phyloP scores from a whole-genome alignment of 2,797 vertebrate species.

The Huso huso region DNA sequence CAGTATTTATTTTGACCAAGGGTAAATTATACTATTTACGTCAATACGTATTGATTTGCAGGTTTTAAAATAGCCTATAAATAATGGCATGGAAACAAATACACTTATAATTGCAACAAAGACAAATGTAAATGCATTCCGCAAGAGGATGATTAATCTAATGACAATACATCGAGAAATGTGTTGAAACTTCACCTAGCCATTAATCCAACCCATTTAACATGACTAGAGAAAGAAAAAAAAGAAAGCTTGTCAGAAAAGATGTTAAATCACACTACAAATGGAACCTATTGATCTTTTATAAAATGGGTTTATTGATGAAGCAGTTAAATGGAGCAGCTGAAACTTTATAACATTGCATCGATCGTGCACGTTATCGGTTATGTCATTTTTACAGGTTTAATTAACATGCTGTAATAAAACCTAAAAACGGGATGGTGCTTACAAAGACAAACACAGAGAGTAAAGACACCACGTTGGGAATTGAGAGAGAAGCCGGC shows the following conservation, averaged over 20 bases:
- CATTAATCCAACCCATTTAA: conserved; percentile 53
- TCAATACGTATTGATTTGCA: conserved; percentile 32
- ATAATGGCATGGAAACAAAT: conserved; percentile 43
- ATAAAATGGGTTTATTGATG: conserved; percentile 61
- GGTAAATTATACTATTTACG: conserved; percentile 36
- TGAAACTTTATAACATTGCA: conserved; percentile 36
- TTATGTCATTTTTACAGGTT: conserved; percentile 24
- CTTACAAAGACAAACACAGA: not conserved
- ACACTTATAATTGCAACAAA: conserved; percentile 41
- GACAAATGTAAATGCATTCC: conserved; percentile 48
- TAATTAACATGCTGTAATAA: conserved; percentile 18
- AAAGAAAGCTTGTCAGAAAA: conserved; percentile 49
- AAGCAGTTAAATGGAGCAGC: conserved; percentile 50
- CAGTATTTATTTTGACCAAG: conserved; percentile 12
- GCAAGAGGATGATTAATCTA: conserved; percentile 50
- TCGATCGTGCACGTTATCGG: conserved; percentile 18
- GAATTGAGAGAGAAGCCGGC: too few species aligned
- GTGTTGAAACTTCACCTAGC: conserved; percentile 35
- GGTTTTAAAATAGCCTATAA: conserved; percentile 43
- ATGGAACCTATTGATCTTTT: conserved; percentile 46
- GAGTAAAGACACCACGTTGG: not conserved
- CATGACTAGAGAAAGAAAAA: conserved; percentile 31
- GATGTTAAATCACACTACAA: conserved; percentile 52
- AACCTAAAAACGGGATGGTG: not conserved
- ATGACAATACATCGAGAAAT: conserved; percentile 52